phyloP scores from a whole-genome alignment of 2,888 invertebrate species.

The Papilio demoleus region DNA sequence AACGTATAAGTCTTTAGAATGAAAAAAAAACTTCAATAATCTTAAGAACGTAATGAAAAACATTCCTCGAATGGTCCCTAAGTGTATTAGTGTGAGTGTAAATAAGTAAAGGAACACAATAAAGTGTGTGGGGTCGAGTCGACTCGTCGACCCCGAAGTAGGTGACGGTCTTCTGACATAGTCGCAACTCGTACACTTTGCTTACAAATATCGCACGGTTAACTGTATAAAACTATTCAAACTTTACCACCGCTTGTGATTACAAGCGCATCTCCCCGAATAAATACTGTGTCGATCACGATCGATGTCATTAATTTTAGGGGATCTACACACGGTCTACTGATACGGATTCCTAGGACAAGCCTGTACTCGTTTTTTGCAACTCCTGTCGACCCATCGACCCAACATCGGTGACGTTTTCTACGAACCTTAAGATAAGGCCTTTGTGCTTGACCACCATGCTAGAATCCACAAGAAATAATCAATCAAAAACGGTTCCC shows the following conservation, averaged over 20 bases:
- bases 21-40: no score
- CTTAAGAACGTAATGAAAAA: background rate
- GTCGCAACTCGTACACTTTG: slow-evolving; percentile 25
- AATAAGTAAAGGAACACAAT: slow-evolving; percentile 6
- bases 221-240: background rate
- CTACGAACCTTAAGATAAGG: no score
- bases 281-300: background rate
- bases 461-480: no score
- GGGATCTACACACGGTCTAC: no score
- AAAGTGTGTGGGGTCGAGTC: slow-evolving; percentile 19
- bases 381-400: no score
- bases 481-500: no score
- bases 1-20: no score
- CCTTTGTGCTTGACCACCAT: no score
- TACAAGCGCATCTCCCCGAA: background rate
- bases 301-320: background rate
- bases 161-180: slow-evolving; percentile 53
- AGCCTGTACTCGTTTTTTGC: no score
- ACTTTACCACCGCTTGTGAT: background rate
- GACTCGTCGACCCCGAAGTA: slow-evolving; percentile 51
- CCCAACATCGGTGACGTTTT: no score
- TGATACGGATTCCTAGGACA: no score
- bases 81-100: slow-evolving; percentile 9
- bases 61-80: background rate
- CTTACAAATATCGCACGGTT: slow-evolving; percentile 26